Base-by-base conservation (phyloP, 2,888 invertebrate genomes). In the Gasteruption jaculator region DNA sequence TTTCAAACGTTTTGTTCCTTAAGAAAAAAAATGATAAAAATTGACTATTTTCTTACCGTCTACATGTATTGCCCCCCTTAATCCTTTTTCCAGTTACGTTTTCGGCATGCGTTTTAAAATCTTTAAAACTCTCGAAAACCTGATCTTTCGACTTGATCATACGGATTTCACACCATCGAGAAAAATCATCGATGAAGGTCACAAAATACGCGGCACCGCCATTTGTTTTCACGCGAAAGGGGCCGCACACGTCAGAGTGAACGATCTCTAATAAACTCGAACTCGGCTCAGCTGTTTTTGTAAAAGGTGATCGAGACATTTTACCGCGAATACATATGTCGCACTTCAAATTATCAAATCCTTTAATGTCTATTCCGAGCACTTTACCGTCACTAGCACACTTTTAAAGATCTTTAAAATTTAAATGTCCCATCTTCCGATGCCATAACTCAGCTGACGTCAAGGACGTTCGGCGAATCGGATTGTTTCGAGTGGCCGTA, bases 161-260 rank as follows among this genome's bases (percentile, higher is more conserved):
- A 4, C 40, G 39, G 5, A 52, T 40, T n/a, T 48, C 49, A 11
- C 50, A 48, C 48, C 52, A 59, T 22, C 59, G 31, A 0, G 49
- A 48, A 26, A 33, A 6, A 32, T 60, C 54, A 35, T 58, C 58
- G 1, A 54, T 57, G 34, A 57, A 56, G 2, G 53, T 54, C 4
- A 54, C 47, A 22, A 57, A 50, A 30, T 60, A 58, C 27, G 20
- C 36, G n/a, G 41, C 30, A 16, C 45, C 41, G 6, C 49, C 52
- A 10, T 41, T 26, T 1, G 55, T 55, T 12, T 46, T 34, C 4
- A 41, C 26, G 4, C 50, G 26, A 49, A 54, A 50, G 1, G 57
- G 56, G 1, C 50, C 50, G 14, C 49, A 53, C 2, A 53, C 35
- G 19, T 53, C 48, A 1, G 41, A 36, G 24, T 50, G 40, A 1